Evolutionary conservation across 2,888 invertebrate genomes (phyloP).

Genomic region (Molorchus minor): DNA sequence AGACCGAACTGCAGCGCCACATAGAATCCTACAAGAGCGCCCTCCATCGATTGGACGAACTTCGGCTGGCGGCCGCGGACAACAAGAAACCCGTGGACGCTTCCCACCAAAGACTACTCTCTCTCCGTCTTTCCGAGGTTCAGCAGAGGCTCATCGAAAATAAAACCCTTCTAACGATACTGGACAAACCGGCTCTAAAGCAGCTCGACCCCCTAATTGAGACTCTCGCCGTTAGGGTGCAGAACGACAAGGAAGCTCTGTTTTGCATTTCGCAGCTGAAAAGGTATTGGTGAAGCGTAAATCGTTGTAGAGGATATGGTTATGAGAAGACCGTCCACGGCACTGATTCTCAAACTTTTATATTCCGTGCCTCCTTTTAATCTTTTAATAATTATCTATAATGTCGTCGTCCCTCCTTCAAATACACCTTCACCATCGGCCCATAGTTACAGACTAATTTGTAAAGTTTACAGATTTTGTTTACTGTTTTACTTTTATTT

Average conservation of each 20-base stretch:
- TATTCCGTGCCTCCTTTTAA: too few relatives aligned
- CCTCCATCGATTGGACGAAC: conserved; percentile 83
- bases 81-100: conserved; percentile 76
- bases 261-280: conserved; percentile 76
- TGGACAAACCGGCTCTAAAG: conserved; percentile 83
- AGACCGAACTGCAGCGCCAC: conserved; percentile 83
- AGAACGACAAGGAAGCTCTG: conserved; percentile 90
- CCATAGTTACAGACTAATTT: too few relatives aligned
- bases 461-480: too few relatives aligned
- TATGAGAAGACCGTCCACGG: not conserved
- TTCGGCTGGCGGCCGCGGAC: conserved; percentile 67
- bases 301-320: too few relatives aligned
- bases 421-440: too few relatives aligned
- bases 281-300: conserved; percentile 54
- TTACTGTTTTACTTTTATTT: too few relatives aligned
- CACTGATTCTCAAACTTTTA: not conserved
- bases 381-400: too few relatives aligned
- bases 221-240: conserved; percentile 80
- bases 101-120: conserved; percentile 88
- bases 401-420: too few relatives aligned
- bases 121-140: conserved; percentile 84
- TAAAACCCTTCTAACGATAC: conserved; percentile 84
- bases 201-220: conserved; percentile 76
- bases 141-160: conserved; percentile 92
- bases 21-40: conserved; percentile 89